Conservation (phyloP, 2,113 vertebrate genomes). For the Oncorhynchus tshawytscha region DNA sequence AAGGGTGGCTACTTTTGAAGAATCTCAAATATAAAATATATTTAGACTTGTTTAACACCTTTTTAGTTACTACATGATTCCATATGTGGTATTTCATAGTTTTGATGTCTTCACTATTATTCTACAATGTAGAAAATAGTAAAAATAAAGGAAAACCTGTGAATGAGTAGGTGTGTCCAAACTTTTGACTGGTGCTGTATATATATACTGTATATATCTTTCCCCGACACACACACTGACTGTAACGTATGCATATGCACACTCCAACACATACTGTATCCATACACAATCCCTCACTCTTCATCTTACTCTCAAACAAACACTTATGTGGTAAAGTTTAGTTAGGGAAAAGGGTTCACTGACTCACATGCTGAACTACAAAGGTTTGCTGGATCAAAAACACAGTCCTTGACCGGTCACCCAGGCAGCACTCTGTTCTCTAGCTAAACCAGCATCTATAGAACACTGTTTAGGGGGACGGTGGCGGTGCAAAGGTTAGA, state of each 20-base stretch:
- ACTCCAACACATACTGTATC: slow-evolving; percentile 30
- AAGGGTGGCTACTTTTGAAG: no score
- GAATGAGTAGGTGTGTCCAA: no score
- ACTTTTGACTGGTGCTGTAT: no score
- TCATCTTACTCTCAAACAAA: neutral
- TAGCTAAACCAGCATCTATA: neutral
- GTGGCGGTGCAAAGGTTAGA: slow-evolving; percentile 22
- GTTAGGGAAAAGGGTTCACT: neutral
- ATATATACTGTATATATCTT: no score
- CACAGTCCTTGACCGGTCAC: neutral
- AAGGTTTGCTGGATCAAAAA: neutral
- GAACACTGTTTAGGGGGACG: neutral
- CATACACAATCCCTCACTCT: neutral
- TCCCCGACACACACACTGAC: neutral
- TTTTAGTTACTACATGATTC: no score
- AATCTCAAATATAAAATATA: no score
- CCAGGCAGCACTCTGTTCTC: neutral
- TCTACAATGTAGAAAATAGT: no score
- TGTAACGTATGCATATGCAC: slow-evolving; percentile 33
- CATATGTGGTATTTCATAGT: no score
- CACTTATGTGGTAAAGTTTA: no score
- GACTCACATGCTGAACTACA: neutral
- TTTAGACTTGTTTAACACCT: no score
- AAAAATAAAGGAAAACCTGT: no score
- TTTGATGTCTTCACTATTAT: no score